Evolutionary conservation across 2,797 vertebrate genomes (phyloP), one percentile per base, ranked within the genome.

Genomic region (Heterohyrax brucei): DNA sequence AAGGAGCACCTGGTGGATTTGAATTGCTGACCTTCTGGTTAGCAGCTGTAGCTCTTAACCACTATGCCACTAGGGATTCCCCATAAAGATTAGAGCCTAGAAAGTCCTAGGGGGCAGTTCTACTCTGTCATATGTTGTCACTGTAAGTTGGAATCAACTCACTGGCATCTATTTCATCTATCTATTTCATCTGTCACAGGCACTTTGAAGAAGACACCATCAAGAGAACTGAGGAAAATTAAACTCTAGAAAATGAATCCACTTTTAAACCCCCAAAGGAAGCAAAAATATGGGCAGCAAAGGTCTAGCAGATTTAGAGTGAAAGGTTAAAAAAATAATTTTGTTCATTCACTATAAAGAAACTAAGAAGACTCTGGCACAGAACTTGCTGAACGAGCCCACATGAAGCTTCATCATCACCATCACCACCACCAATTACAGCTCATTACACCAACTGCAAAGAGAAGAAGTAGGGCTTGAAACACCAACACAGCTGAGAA

Each of bases 401-500:
- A 61, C 46, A 68, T 61, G 78, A 53, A 72, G 46, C 64, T 82
- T 92, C 28, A 1, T 83, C 94, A 73, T 78, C 88, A 66, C 56
- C 59, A 64, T 70, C 26, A 56, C 76, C 39, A 28, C 78, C 87
- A 91, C 94, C 81, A 93, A 83, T 96, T 91, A 92, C 1, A 90
- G 66, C 81, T 97, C 87, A 86, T 96, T 90, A 92, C 39, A 85
- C 8, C 13, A 64, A 88, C 79, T 86, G 22, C 66, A 61, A 48
- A 68, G 82, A 77, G 87, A 88, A 95, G 56, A 84, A 90, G 39
- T 21, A 50, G 61, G n/a, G 19, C 12, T 53, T 76, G 33, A 59
- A 87, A 81, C 2, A 3, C 93, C 93, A 96, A 39, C 62, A 84
- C 89, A 97, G 81, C 91, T 95, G 93, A 80, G 33, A 89, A 95